Base-by-base conservation (phyloP, 2,113 vertebrate species). In the Malurus melanocephalus region DNA sequence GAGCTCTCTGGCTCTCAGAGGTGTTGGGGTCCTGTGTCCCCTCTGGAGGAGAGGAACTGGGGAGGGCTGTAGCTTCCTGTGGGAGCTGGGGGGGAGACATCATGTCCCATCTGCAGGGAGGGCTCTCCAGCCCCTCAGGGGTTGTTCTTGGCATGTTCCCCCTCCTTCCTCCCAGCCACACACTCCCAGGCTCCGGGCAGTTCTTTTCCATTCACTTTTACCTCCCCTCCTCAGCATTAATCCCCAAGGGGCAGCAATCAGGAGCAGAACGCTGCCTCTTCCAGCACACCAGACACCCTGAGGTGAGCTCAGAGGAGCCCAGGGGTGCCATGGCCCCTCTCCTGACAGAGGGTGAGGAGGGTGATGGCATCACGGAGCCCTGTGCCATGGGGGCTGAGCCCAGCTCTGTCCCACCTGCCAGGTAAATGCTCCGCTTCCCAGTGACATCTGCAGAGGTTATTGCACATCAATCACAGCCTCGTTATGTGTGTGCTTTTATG, bases 11-110 rank as follows among this genome's bases (percentile, higher is more conserved):
- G 24, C 43, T 46, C 62, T 46, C 49, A 8, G 17, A 68, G 35
- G 8, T 40, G 20, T 38, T 59, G 3, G 3, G 28, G 8, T 49
- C 48, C 51, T 56, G 21, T 53, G 57, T 51, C 10, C 52, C 55
- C 9, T 32, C 1, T 0, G 60, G 65, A 68, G 13, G 30, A n/a
- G 26, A 43, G n/a, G 52, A 56, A 6, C 3, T 52, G 65, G 48
- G 48, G 49, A 32, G 27, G 30, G n/a, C 2, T 0, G 2, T 3
- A 4, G 4, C 16, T 52, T 75, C 43, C 62, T 13, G 1, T 12
- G 53, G 72, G 83, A 69, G 33, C 16, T 53, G 59, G 17, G 15
- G 0, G 1, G 65, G 27, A 55, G 16, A 4, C 27, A 9, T 1
- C 3, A 1, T 6, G 21, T 49, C 23, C 49, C 14, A 32, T 32